Evolutionary conservation across 2,888 invertebrate genomes (phyloP).

Genomic region (Leucophenga maculata): DNA sequence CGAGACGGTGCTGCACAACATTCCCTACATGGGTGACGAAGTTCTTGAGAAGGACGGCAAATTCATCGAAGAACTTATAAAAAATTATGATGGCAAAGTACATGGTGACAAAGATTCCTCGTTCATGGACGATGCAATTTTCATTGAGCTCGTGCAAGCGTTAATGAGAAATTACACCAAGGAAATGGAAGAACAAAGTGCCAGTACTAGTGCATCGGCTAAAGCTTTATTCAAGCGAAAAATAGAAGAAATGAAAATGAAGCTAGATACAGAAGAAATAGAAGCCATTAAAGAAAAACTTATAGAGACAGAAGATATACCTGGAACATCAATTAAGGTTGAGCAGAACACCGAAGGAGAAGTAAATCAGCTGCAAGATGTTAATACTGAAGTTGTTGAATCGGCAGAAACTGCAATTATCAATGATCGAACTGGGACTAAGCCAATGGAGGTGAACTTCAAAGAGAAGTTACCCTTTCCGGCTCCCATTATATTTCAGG

Average conservation of each 20-base stretch:
- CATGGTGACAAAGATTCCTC: conserved; percentile 94
- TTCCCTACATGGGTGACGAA: conserved; percentile 99
- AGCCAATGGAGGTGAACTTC: conserved; percentile 46
- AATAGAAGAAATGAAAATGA: conserved; percentile 36
- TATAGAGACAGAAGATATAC: neutral
- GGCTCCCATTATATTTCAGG: conserved; percentile 85
- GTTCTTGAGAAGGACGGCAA: conserved; percentile 95
- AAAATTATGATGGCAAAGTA: conserved; percentile 98
- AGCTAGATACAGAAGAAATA: conserved; percentile 34
- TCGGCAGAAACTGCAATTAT: conserved; percentile 44
- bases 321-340: neutral
- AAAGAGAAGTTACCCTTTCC: conserved; percentile 76
- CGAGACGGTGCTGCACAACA: conserved; percentile 97
- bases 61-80: conserved; percentile 96
- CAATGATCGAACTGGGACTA: conserved; percentile 13
- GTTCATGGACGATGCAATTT: conserved; percentile 94
- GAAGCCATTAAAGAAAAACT: neutral
- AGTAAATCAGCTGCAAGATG: conserved; percentile 39
- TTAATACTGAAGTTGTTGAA: conserved; percentile 55
- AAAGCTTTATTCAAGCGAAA: conserved; percentile 36
- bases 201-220: conserved; percentile 45
- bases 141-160: conserved; percentile 92
- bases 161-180: conserved; percentile 78
- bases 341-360: conserved; percentile 33
- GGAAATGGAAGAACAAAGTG: conserved; percentile 69